Conservation (phyloP, 2,888 invertebrate genomes). For the Orchesellides sinensis region DNA sequence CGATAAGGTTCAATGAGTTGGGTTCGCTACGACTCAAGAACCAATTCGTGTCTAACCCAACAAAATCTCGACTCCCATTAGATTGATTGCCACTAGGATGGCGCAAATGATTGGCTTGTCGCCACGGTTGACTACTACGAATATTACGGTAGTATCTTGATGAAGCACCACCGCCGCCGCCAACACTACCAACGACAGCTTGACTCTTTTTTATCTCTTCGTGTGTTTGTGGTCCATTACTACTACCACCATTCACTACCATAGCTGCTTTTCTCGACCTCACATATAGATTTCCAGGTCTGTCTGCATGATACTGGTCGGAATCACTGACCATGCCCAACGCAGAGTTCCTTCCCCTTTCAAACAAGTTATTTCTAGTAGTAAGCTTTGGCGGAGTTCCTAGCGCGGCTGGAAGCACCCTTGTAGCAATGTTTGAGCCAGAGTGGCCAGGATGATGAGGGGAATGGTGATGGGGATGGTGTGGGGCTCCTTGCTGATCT, state of each 20-base stretch:
- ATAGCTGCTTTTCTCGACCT: slow-evolving; percentile 59
- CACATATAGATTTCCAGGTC: slow-evolving; percentile 66
- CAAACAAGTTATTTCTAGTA: slow-evolving; percentile 68
- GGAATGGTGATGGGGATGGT: slow-evolving; percentile 23
- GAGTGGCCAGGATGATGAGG: slow-evolving; percentile 30
- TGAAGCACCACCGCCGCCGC: too few species aligned
- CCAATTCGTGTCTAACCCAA: slow-evolving; percentile 84
- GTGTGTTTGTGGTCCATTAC: slow-evolving; percentile 17
- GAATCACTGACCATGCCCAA: slow-evolving; percentile 68
- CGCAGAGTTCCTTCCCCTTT: slow-evolving; percentile 59
- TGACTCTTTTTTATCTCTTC: slow-evolving; percentile 48
- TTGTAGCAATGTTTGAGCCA: slow-evolving; percentile 37
- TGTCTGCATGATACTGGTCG: slow-evolving; percentile 60
- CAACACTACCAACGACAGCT: not conserved
- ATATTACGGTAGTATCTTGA: slow-evolving; percentile 46
- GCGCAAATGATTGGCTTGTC: slow-evolving; percentile 58
- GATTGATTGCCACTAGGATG: slow-evolving; percentile 34
- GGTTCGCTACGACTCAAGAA: slow-evolving; percentile 88
- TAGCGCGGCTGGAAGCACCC: slow-evolving; percentile 41
- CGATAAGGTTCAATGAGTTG: slow-evolving; percentile 81
- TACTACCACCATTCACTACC: slow-evolving; percentile 7
- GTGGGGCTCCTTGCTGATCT: slow-evolving; percentile 59
- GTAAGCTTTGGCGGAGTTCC: slow-evolving; percentile 71
- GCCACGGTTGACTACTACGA: slow-evolving; percentile 54
- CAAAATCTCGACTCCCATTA: slow-evolving; percentile 53